A percentile compares a stretch with the other conserved stretches of the same genome.
These are phyloP conservation scores for Squalus acanthias DNA, from an alignment of 2,797 vertebrate species.

Conservation along the genomic window DNA sequence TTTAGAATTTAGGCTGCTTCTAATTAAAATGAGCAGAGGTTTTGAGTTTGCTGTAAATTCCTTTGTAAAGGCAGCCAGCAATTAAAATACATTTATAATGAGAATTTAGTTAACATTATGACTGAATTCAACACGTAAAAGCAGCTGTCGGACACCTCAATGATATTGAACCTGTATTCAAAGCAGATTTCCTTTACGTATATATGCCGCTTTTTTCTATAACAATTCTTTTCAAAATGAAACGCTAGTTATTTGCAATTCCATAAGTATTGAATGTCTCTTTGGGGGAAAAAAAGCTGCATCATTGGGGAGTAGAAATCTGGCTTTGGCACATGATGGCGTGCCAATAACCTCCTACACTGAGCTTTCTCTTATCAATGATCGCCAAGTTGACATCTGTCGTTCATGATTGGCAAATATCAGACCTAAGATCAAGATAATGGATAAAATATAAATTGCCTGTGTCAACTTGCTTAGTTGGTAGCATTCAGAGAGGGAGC, in stretches of 20 bases:
- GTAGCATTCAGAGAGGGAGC: neutral
- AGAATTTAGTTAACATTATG: neutral
- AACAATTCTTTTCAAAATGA: neutral
- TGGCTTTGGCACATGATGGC: neutral
- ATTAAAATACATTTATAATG: neutral
- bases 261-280: neutral
- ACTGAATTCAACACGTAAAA: neutral
- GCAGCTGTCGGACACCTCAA: neutral
- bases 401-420: neutral
- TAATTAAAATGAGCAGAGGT: neutral
- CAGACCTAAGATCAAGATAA: neutral
- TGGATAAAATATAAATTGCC: neutral
- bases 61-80: neutral
- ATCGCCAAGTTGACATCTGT: neutral
- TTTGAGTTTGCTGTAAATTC: neutral
- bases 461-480: neutral
- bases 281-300: neutral
- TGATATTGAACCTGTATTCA: neutral
- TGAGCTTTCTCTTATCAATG: neutral
- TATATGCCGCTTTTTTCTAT: neutral
- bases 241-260: neutral
- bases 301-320: neutral
- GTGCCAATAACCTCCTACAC: neutral
- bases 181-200: neutral
- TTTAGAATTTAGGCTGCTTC: neutral